Conservation (phyloP, 2,888 invertebrate species). For the Agriopis aurantiaria region DNA sequence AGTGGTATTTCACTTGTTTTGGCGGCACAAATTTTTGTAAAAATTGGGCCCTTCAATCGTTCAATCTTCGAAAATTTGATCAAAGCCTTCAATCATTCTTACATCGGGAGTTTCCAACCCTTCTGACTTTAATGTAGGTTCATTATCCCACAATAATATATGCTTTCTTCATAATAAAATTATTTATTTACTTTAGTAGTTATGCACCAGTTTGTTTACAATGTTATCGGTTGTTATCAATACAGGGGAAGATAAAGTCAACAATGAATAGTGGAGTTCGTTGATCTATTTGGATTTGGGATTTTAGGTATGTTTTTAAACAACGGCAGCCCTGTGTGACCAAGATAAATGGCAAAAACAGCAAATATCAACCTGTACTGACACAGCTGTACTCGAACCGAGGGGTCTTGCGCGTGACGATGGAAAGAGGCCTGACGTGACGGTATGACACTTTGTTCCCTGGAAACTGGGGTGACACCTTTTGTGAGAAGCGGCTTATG, state of each 20-base stretch:
- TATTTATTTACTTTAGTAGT: conserved; percentile 12
- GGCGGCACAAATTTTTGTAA: too few relatives aligned
- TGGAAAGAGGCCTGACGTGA: too few relatives aligned
- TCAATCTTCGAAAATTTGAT: too few relatives aligned
- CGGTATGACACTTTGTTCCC: too few relatives aligned
- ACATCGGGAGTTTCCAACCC: background rate
- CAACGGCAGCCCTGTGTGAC: background rate
- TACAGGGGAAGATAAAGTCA: conserved; percentile 38
- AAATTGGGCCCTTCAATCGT: too few relatives aligned
- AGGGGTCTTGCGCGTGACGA: background rate
- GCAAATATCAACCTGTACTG: background rate
- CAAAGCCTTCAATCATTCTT: too few relatives aligned
- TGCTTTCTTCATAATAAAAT: conserved; percentile 6
- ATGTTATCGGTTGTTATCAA: conserved; percentile 33
- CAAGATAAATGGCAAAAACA: background rate
- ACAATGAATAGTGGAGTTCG: conserved; percentile 42
- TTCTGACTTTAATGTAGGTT: conserved; percentile 13
- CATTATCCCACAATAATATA: conserved; percentile 11
- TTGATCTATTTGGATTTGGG: conserved; percentile 21
- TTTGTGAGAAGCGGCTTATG: too few relatives aligned
- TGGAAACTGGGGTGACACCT: too few relatives aligned
- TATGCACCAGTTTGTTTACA: conserved; percentile 35
- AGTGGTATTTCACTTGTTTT: too few relatives aligned
- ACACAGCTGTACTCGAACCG: background rate
- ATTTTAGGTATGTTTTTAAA: background rate